phyloP scores from a whole-genome alignment of 2,888 invertebrate genomes.

The Amorpha juglandis region DNA sequence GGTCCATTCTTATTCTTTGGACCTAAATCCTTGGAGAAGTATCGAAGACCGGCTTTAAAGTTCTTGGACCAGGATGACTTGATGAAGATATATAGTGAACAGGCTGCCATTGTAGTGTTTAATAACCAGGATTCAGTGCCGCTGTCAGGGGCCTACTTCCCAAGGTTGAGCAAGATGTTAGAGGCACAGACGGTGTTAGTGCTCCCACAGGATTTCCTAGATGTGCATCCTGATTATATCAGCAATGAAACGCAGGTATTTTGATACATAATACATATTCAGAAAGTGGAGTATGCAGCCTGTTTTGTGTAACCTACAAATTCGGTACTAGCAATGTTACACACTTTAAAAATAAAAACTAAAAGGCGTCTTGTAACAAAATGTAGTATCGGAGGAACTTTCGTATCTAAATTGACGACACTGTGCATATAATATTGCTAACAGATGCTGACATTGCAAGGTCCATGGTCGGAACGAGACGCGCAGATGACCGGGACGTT shows the following conservation, averaged over 20 bases:
- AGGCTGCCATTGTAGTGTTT: constrained; percentile 84
- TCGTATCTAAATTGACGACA: not conserved
- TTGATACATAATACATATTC: not conserved
- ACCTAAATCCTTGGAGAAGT: constrained; percentile 74
- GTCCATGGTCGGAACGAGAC: constrained; percentile 85
- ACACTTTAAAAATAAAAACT: not conserved
- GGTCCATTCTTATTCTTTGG: constrained; percentile 86
- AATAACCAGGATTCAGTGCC: constrained; percentile 84
- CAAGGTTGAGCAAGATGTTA: constrained; percentile 82
- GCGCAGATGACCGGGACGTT: constrained; percentile 85
- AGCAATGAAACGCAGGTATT: constrained; percentile 85
- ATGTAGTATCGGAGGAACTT: no score
- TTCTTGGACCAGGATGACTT: constrained; percentile 82
- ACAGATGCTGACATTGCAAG: constrained; percentile 83
- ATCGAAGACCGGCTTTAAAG: constrained; percentile 79
- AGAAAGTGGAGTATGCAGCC: not conserved
- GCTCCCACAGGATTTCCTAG: constrained; percentile 83
- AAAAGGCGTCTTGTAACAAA: no score
- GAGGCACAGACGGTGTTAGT: constrained; percentile 79
- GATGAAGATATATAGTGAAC: constrained; percentile 83
- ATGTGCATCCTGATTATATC: constrained; percentile 84
- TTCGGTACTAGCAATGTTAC: not conserved
- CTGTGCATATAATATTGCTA: not conserved
- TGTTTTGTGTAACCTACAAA: not conserved
- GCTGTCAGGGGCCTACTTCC: constrained; percentile 81